These are phyloP conservation scores for Oriolus oriolus DNA, from an alignment of 2,113 vertebrate genomes.

Conservation along the genomic window DNA sequence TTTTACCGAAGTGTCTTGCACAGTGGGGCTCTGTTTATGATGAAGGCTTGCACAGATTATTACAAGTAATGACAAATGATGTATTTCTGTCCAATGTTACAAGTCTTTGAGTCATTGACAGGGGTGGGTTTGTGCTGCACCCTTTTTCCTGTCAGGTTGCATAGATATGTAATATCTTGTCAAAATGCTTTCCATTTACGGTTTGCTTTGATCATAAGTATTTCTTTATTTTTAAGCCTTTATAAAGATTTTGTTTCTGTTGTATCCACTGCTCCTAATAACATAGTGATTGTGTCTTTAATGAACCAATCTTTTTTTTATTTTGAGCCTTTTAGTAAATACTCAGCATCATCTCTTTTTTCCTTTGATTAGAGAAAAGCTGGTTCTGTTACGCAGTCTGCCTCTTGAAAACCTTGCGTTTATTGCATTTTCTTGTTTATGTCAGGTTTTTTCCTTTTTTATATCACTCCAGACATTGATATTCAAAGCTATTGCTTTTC, in stretches of 20 bases:
- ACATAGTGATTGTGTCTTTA: neutral
- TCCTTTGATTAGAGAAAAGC: neutral
- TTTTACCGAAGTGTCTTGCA: neutral
- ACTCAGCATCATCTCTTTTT: neutral
- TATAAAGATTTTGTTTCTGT: neutral
- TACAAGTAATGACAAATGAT: neutral
- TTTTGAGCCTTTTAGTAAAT: neutral
- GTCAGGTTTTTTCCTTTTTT: neutral
- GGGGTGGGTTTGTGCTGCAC: neutral
- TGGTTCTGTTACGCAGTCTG: neutral
- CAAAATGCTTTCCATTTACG: neutral
- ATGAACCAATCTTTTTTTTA: neutral
- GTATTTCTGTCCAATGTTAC: neutral
- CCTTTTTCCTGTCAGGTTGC: neutral
- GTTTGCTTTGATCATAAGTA: neutral
- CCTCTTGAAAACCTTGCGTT: neutral
- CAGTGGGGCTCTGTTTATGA: neutral
- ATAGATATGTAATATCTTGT: neutral
- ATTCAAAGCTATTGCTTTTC: neutral
- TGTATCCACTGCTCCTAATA: neutral
- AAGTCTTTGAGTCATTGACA: neutral
- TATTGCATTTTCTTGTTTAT: neutral
- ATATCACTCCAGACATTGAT: neutral
- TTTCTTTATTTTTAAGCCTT: neutral
- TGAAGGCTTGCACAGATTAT: neutral